These are phyloP conservation scores for Microplitis manilae DNA, from an alignment of 2,888 invertebrate species.

Conservation along the genomic window DNA sequence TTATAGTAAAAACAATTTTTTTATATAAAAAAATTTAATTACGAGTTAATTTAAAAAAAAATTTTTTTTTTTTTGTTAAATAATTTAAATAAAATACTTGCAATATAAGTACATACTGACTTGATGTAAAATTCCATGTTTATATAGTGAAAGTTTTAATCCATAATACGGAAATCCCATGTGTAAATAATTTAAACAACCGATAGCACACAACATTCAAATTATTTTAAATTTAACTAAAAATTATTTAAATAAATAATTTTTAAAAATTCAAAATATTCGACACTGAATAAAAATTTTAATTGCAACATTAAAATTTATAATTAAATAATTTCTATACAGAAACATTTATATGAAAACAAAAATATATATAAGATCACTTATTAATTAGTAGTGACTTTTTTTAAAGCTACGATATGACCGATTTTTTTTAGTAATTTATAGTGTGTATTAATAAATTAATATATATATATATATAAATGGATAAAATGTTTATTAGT, in stretches of 20 bases:
- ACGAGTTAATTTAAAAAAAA: too few species aligned
- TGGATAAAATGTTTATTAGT: neutral
- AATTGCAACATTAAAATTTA: too few species aligned
- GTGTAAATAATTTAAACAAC: conserved; percentile 34
- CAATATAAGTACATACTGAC: conserved; percentile 50
- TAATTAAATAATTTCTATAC: too few species aligned
- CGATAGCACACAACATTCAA: neutral
- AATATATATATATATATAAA: neutral
- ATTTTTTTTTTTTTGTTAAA: too few species aligned
- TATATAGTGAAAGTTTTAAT: conserved; percentile 45
- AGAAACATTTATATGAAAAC: too few species aligned
- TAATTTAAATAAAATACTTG: neutral
- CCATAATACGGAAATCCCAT: conserved; percentile 54
- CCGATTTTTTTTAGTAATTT: neutral
- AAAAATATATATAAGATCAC: too few species aligned
- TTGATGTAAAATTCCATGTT: conserved; percentile 51
- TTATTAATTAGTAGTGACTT: too few species aligned
- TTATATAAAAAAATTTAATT: neutral
- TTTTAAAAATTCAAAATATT: neutral
- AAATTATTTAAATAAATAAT: neutral
- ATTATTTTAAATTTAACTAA: neutral
- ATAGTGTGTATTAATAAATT: neutral
- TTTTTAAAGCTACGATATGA: too few species aligned
- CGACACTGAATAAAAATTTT: neutral
- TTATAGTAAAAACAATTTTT: neutral